A percentile compares a stretch with the other conserved stretches of the same genome.
Evolutionary conservation across 2,888 invertebrate species (phyloP).

Genomic region (Macrosiphum euphorbiae): DNA sequence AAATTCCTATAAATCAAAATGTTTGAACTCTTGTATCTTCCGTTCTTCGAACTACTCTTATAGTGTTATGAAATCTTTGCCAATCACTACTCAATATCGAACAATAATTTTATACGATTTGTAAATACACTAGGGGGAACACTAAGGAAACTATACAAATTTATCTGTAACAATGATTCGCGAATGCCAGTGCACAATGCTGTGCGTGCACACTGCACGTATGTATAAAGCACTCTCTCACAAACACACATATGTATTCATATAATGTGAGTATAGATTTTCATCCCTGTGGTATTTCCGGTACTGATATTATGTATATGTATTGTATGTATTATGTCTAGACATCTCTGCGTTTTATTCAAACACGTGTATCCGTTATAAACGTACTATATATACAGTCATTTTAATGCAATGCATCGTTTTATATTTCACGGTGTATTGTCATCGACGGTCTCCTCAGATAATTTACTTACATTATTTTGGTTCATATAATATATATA

Average conservation of each 20-base stretch:
- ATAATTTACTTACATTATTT: not conserved
- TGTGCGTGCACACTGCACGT: not conserved
- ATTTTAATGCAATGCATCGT: not conserved
- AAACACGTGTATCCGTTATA: not conserved
- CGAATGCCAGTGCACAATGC: not conserved
- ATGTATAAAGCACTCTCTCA: not conserved
- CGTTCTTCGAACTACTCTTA: not conserved
- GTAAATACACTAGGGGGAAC: not conserved
- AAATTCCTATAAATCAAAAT: too few species aligned
- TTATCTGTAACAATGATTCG: not conserved
- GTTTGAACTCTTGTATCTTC: not conserved
- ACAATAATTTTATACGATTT: not conserved
- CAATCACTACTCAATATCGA: not conserved
- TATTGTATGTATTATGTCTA: not conserved
- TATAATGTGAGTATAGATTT: not conserved
- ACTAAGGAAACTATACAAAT: not conserved
- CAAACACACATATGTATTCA: not conserved
- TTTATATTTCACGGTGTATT: not conserved
- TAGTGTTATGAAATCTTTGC: not conserved
- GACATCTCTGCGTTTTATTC: not conserved
- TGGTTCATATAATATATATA: not conserved
- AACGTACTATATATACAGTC: not conserved
- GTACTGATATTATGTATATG: not conserved
- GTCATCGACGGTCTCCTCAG: not conserved
- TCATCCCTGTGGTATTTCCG: constrained; percentile 22